A percentile compares a stretch with the other conserved stretches of the same genome.
Conservation (phyloP, 2,797 vertebrate genomes). For the Hyperoplus immaculatus region DNA sequence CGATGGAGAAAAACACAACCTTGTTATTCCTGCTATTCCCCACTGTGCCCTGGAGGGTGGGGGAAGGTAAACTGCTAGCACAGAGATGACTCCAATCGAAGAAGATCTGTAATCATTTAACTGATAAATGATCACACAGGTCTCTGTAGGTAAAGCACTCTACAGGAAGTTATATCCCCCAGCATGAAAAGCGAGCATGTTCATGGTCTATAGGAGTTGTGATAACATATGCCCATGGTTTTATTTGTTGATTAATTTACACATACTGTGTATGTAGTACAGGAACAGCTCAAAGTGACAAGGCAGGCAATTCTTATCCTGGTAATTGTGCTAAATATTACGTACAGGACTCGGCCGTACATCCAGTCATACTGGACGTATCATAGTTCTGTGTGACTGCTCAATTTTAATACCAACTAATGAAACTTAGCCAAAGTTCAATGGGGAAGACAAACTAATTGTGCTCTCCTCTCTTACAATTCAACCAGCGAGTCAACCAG, state of each 20-base stretch:
- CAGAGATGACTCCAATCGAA: slow-evolving; percentile 47
- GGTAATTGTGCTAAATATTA: not conserved
- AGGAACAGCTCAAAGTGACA: not conserved
- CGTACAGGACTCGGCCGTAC: too few species aligned
- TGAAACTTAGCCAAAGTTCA: too few species aligned
- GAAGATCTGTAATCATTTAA: slow-evolving; percentile 59
- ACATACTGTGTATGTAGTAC: not conserved
- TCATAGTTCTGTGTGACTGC: too few species aligned
- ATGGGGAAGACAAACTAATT: too few species aligned
- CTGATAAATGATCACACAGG: slow-evolving; percentile 63
- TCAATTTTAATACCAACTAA: too few species aligned
- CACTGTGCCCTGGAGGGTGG: slow-evolving; percentile 22
- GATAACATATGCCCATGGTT: not conserved
- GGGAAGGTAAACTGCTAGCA: slow-evolving; percentile 41
- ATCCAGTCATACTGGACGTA: too few species aligned
- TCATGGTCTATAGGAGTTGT: slow-evolving; percentile 3
- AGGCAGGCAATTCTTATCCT: too few species aligned
- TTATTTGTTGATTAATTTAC: not conserved
- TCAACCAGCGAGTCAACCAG: too few species aligned
- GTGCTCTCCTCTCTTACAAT: too few species aligned
- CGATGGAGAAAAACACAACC: slow-evolving; percentile 45
- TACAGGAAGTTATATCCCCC: slow-evolving; percentile 39
- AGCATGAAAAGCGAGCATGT: slow-evolving; percentile 24
- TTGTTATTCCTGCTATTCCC: slow-evolving; percentile 30
- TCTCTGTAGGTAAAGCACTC: slow-evolving; percentile 65